A percentile compares a stretch with the other conserved stretches of the same genome.
phyloP scores from a whole-genome alignment of 1,140 invertebrate genomes.

The Drosophila melanica region DNA sequence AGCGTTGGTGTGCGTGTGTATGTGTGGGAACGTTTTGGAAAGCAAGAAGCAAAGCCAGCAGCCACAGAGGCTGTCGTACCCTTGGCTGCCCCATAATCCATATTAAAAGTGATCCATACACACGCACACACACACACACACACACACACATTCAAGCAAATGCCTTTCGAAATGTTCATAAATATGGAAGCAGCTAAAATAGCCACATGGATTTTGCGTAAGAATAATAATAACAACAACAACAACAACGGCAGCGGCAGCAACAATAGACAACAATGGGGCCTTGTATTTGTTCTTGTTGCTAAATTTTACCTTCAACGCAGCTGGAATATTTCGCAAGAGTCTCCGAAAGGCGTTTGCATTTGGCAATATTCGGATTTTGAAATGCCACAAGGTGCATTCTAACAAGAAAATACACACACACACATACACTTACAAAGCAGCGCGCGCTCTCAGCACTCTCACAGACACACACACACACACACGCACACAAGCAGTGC shows the following conservation, averaged over 20 bases:
- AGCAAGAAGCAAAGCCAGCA: conserved; percentile 33
- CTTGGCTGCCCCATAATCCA: conserved; percentile 50
- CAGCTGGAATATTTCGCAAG: conserved; percentile 80
- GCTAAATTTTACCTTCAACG: conserved; percentile 72
- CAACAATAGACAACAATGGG: conserved; percentile 42
- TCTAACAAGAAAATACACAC: conserved; percentile 65
- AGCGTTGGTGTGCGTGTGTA: conserved; percentile 31
- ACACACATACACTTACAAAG: conserved; percentile 33
- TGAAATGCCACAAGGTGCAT: conserved; percentile 82
- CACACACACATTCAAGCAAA: conserved; percentile 49
- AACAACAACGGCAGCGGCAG: conserved; percentile 29
- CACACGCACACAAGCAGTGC: conserved; percentile 47
- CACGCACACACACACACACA: conserved; percentile 65
- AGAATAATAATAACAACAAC: conserved; percentile 48
- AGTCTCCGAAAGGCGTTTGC: conserved; percentile 68
- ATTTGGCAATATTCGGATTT: conserved; percentile 81
- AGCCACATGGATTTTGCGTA: conserved; percentile 58
- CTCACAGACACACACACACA: conserved; percentile 27
- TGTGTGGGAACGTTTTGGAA: conserved; percentile 50
- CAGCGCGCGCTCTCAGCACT: conserved; percentile 27
- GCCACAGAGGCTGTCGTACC: conserved; percentile 37
- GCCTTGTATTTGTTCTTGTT: conserved; percentile 54
- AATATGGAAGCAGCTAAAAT: conserved; percentile 62
- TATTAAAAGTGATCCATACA: conserved; percentile 61
- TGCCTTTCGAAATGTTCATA: conserved; percentile 49